Conservation (phyloP, 2,113 vertebrate species). For the Laticauda laticaudata region DNA sequence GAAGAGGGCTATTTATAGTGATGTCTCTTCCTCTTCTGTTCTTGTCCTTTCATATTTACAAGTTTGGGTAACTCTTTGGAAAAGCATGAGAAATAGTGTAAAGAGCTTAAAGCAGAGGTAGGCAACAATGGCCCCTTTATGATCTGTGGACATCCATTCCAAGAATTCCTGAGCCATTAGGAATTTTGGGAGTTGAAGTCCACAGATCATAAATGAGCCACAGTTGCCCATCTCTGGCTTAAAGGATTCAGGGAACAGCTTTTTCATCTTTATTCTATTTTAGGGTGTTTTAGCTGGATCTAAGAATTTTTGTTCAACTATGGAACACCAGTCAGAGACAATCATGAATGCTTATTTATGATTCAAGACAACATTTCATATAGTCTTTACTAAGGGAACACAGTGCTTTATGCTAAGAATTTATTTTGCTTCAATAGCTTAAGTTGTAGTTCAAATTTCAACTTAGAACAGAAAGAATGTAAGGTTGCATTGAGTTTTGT, state of each 20-base stretch:
- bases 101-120: neutral
- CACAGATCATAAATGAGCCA: neutral
- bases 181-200: neutral
- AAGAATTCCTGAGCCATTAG: neutral
- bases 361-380: neutral
- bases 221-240: neutral
- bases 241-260: neutral
- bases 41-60: too few species aligned
- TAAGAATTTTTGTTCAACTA: neutral
- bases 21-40: too few species aligned
- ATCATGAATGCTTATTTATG: neutral
- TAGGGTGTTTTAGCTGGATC: neutral
- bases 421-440: neutral
- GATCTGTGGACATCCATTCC: neutral
- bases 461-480: neutral
- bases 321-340: neutral
- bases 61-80: neutral
- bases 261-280: neutral
- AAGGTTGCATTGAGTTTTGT: neutral
- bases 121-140: neutral
- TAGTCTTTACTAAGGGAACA: neutral
- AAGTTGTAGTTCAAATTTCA: neutral
- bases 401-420: neutral
- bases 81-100: neutral
- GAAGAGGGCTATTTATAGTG: too few species aligned